Conservation (phyloP, 2,113 vertebrate species). For the Colaptes auratus region DNA sequence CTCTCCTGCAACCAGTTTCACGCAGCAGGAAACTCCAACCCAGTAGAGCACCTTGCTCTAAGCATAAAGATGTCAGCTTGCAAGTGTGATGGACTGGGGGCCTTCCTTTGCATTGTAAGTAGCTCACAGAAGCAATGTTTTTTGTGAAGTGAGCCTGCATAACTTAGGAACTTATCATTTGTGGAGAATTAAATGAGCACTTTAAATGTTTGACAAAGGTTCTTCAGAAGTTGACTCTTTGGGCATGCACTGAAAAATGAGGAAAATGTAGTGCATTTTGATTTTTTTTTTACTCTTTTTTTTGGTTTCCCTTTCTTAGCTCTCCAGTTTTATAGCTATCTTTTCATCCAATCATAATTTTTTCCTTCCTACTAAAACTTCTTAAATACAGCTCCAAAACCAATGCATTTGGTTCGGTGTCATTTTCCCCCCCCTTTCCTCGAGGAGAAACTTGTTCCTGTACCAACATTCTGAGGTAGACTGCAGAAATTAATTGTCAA, state of each 20-base stretch:
- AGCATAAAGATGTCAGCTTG: background rate
- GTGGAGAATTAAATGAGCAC: background rate
- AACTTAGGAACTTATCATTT: background rate
- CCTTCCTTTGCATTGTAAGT: background rate
- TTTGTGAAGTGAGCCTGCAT: background rate
- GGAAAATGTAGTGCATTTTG: background rate
- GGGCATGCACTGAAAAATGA: background rate
- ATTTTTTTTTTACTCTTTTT: background rate
- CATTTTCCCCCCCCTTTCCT: background rate
- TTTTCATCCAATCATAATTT: background rate
- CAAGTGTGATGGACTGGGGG: accelerated
- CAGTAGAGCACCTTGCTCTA: background rate
- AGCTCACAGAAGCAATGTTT: background rate
- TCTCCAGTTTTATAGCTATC: background rate
- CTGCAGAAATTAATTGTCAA: background rate
- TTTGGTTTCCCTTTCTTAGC: background rate
- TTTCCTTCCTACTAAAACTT: background rate
- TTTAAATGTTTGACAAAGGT: background rate
- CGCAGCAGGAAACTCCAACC: background rate
- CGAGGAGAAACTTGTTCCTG: background rate
- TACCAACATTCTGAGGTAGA: background rate
- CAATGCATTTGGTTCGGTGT: background rate
- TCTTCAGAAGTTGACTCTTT: background rate
- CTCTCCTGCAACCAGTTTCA: background rate
- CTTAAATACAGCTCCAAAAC: background rate